Conservation (phyloP, 2,888 invertebrate genomes). For the Aphrophora alni region DNA sequence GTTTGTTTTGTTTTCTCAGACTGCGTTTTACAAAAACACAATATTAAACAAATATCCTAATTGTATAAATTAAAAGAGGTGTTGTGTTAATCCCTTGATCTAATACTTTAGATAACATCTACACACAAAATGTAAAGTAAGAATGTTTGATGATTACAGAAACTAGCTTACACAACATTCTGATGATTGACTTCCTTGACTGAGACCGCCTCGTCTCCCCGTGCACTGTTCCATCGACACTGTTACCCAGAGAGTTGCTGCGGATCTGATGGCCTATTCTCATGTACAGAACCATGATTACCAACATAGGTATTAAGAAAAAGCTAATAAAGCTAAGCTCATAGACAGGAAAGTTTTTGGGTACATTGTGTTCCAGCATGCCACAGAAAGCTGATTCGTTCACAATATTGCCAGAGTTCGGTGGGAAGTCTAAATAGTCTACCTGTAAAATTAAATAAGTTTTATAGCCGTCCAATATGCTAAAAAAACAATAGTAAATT, state of each 20-base stretch:
- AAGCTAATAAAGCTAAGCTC: slow-evolving; percentile 83
- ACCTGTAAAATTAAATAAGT: slow-evolving; percentile 56
- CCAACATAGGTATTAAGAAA: slow-evolving; percentile 75
- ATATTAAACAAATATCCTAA: no score
- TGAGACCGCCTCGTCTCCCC: slow-evolving; percentile 72
- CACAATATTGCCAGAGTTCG: slow-evolving; percentile 59
- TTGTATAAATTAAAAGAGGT: no score
- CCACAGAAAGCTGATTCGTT: slow-evolving; percentile 82
- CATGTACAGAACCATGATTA: slow-evolving; percentile 79
- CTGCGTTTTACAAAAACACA: no score
- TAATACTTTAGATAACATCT: no score
- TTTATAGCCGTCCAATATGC: no score
- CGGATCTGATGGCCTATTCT: slow-evolving; percentile 77
- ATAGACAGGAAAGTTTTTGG: slow-evolving; percentile 70
- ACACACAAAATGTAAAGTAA: no score
- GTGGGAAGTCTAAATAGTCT: slow-evolving; percentile 76
- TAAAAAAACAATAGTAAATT: no score
- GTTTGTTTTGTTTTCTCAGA: no score
- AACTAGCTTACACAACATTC: slow-evolving; percentile 85
- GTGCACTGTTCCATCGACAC: slow-evolving; percentile 70
- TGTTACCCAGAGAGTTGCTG: slow-evolving; percentile 59
- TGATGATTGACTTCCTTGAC: slow-evolving; percentile 75
- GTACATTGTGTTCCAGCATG: slow-evolving; percentile 66
- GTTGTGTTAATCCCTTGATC: no score
- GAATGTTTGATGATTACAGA: no score